A percentile compares a stretch with the other conserved stretches of the same genome.
These are phyloP conservation scores for Tichodroma muraria DNA, from an alignment of 2,113 vertebrate species.

Conservation along the genomic window DNA sequence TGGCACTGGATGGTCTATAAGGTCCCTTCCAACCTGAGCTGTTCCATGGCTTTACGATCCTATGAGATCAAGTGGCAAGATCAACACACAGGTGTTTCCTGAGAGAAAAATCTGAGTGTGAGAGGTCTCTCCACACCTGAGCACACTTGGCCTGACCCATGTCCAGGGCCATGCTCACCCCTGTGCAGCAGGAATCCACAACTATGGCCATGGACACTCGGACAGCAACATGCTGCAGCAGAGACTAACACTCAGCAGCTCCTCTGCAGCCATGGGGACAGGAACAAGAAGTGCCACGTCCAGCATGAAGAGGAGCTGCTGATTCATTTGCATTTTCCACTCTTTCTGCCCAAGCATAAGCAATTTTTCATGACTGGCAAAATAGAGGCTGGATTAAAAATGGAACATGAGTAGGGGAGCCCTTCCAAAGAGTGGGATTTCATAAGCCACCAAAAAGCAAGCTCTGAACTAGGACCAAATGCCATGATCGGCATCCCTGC, in stretches of 20 bases:
- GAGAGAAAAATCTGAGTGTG: not conserved
- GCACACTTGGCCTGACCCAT: fast-evolving
- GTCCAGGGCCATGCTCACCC: fast-evolving
- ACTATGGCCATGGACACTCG: fast-evolving
- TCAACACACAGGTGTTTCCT: not conserved
- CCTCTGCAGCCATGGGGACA: not conserved
- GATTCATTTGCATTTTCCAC: not conserved
- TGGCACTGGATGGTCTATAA: fast-evolving
- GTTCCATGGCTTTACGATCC: not conserved
- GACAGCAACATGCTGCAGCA: no score
- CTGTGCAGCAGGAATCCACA: not conserved
- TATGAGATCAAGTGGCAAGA: not conserved
- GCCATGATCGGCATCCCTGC: not conserved
- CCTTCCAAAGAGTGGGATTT: not conserved
- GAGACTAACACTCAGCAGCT: not conserved
- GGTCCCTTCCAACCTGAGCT: not conserved
- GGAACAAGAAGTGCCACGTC: fast-evolving
- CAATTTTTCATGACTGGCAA: not conserved
- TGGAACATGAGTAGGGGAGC: not conserved
- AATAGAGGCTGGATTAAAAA: not conserved
- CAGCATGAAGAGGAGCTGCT: not conserved
- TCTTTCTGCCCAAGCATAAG: not conserved
- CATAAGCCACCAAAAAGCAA: not conserved
- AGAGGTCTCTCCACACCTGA: not conserved
- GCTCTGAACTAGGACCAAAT: not conserved